Base-by-base conservation (phyloP, 2,888 invertebrate species). In the Selenia dentaria region DNA sequence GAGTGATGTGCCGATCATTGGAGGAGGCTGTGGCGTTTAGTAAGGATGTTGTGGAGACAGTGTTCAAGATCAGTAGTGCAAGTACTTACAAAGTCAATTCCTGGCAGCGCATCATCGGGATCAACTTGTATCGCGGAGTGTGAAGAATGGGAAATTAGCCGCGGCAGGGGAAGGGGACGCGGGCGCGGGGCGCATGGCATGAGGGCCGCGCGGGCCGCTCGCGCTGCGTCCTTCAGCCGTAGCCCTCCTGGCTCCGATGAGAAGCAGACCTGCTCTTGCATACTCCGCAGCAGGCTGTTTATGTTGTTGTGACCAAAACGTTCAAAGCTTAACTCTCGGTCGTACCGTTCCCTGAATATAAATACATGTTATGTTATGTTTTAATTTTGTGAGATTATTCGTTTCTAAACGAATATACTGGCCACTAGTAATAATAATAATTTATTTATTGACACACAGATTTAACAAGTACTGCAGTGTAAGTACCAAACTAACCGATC, bases 271-370 rank as follows among this genome's bases (percentile, higher is more conserved):
- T 33, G 54, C 29, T 44, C 59, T 42, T 57, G 65, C 67, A 83
- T 60, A 49, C 52, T 49, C 66, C 67, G 61, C 52, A 69, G 73
- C 55, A 83, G 52, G 59, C 76, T 73, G 49, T 76, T 57, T 51
- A 87, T 67, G 62, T 77, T 75, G 39, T 75, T 74, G 71, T 62
- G 76, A 1, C 87, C 86, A 61, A 76, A 72, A 11, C 74, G 71
- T 4, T 43, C 14, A 70, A 74, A 77, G 56, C 75, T 63, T 62
- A 89, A 53, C 67, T 85, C 85, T 48, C 77, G 75, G 0, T 64
- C 59, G 69, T 70, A 79, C 2, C 69, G 70, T 60, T 77, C 70
- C 44, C 87, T 87, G 65, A 8, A 2, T 3, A 4, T 3, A 9
- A 16, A 6, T n/a, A n/a, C n/a, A n/a, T n/a, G n/a, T n/a, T n/a